These are phyloP conservation scores for Harpagoxenus sublaevis DNA, from an alignment of 2,888 invertebrate species.

Conservation along the genomic window DNA sequence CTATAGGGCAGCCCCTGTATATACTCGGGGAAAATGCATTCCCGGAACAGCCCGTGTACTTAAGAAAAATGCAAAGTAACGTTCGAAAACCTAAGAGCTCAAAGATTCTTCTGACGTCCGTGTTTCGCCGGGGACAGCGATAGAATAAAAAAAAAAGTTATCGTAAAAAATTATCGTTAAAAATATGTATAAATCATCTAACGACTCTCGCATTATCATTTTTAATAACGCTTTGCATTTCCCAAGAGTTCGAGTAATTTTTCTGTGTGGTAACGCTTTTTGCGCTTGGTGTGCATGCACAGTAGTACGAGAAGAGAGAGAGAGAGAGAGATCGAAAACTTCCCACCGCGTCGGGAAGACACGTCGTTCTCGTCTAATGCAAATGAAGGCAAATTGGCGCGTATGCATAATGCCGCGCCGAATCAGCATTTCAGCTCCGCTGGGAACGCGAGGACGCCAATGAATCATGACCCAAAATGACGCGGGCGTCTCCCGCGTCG, in stretches of 20 bases:
- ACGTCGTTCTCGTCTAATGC: constrained; percentile 16
- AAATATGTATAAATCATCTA: constrained; percentile 5
- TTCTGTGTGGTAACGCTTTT: neutral
- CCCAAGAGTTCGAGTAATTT: neutral
- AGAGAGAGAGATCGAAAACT: neutral
- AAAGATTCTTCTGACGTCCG: neutral
- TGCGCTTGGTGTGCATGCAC: neutral
- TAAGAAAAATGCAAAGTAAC: constrained; percentile 39
- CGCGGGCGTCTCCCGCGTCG: constrained; percentile 5
- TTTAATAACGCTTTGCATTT: constrained; percentile 31
- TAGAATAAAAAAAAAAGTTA: constrained; percentile 4
- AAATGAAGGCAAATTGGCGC: constrained; percentile 51
- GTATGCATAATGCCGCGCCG: constrained; percentile 29
- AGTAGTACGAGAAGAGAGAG: neutral
- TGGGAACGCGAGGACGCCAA: constrained; percentile 32
- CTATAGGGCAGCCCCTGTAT: too few species aligned
- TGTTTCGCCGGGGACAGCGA: neutral
- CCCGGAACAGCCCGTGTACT: neutral
- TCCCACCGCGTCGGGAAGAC: neutral
- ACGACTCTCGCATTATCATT: neutral
- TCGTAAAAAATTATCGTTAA: neutral
- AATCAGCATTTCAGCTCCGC: constrained; percentile 40
- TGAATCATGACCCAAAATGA: constrained; percentile 44
- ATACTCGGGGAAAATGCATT: constrained; percentile 12
- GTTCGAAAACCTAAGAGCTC: neutral